Conservation (phyloP, 2,113 vertebrate species). For the Dasyornis broadbenti region DNA sequence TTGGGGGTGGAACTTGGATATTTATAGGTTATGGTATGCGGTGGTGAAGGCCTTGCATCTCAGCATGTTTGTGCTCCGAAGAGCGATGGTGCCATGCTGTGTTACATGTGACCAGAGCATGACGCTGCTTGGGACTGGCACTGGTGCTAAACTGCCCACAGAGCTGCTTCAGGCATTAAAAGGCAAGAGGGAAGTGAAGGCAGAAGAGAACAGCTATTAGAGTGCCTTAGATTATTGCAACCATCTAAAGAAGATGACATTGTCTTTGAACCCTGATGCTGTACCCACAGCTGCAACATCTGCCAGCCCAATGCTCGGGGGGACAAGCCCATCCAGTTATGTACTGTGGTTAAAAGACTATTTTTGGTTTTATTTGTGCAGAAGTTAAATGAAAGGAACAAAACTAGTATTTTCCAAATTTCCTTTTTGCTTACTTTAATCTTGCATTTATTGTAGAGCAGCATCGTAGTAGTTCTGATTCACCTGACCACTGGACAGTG, state of each 20-base stretch:
- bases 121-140: neutral
- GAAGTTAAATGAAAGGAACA: neutral
- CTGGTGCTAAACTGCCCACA: neutral
- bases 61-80: rapidly evolving
- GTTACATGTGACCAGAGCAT: neutral
- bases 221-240: neutral
- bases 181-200: neutral
- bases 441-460: neutral
- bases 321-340: neutral
- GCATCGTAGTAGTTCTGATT: neutral
- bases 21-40: rapidly evolving
- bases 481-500: neutral
- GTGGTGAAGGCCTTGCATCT: neutral
- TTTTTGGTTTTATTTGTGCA: neutral
- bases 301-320: neutral
- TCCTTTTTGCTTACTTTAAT: neutral
- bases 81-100: rapidly evolving
- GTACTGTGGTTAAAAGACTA: neutral
- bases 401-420: neutral
- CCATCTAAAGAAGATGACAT: neutral
- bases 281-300: neutral
- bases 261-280: neutral
- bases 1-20: neutral
- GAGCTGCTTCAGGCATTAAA: neutral
- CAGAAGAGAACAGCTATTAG: neutral